phyloP scores from a whole-genome alignment of 2,888 invertebrate species.

The Noctuana brunneofusca region DNA sequence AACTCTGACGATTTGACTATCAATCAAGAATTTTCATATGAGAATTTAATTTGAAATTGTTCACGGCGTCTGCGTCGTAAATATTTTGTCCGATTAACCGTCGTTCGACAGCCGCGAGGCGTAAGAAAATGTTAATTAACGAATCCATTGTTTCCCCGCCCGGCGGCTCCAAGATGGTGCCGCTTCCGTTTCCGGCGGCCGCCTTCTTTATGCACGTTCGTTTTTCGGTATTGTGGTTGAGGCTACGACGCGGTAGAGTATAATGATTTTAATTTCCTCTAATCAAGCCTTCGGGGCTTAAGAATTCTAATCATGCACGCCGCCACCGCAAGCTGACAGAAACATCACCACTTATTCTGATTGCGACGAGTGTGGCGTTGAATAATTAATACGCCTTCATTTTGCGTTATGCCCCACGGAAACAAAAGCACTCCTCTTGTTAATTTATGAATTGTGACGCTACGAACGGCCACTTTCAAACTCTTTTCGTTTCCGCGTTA shows the following conservation, averaged over 20 bases:
- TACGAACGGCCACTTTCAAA: constrained; percentile 40
- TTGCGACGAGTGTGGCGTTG: constrained; percentile 81
- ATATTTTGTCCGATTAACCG: constrained; percentile 83
- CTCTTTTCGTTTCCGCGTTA: constrained; percentile 37
- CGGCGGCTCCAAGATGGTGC: constrained; percentile 84
- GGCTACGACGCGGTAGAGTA: constrained; percentile 68
- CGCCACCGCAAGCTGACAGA: constrained; percentile 69
- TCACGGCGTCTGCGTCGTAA: constrained; percentile 75
- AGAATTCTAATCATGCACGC: constrained; percentile 82
- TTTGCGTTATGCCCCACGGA: constrained; percentile 66
- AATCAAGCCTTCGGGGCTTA: constrained; percentile 82
- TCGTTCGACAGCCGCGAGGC: constrained; percentile 83
- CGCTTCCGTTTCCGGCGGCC: constrained; percentile 81
- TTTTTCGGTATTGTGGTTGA: constrained; percentile 77
- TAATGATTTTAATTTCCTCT: constrained; percentile 84
- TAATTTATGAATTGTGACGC: constrained; percentile 66
- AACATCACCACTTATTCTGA: constrained; percentile 83
- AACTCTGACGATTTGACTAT: background rate
- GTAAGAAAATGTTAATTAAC: constrained; percentile 91
- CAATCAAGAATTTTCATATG: constrained; percentile 15
- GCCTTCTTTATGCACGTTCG: constrained; percentile 81
- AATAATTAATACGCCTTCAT: constrained; percentile 82
- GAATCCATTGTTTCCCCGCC: constrained; percentile 88
- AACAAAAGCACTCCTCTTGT: constrained; percentile 70
- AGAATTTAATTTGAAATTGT: constrained; percentile 52